These are phyloP conservation scores for Aphelinus certus DNA, from an alignment of 1,140 invertebrate genomes.

Conservation along the genomic window DNA sequence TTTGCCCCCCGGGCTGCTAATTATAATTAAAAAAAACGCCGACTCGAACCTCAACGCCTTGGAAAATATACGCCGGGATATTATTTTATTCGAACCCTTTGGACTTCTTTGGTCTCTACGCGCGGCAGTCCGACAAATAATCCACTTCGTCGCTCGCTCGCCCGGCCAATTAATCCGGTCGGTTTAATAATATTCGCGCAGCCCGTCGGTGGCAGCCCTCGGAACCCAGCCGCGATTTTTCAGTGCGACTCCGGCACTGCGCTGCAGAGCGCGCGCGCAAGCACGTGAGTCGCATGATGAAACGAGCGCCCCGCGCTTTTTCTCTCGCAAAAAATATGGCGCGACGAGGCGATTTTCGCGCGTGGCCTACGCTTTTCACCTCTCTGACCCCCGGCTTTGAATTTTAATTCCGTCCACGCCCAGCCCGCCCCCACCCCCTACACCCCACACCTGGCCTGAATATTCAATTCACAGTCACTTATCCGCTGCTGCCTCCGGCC, in stretches of 20 bases:
- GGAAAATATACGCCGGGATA: no score
- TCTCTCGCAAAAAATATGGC: constrained; percentile 10
- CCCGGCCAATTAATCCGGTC: no score
- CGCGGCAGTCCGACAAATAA: background rate
- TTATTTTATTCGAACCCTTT: background rate
- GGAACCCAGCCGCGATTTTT: no score
- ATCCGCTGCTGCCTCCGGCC: background rate
- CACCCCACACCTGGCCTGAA: background rate
- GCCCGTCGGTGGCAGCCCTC: no score
- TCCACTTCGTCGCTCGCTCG: background rate
- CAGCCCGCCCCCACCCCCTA: no score
- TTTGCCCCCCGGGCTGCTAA: no score
- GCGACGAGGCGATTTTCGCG: background rate
- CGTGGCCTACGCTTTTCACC: background rate
- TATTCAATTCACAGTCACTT: constrained; percentile 25
- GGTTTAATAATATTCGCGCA: no score
- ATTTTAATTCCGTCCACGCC: constrained; percentile 21
- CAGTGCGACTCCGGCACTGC: background rate
- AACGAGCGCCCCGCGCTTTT: background rate
- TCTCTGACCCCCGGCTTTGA: background rate
- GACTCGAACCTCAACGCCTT: no score
- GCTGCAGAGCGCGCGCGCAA: background rate
- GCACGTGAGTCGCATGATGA: constrained; percentile 10
- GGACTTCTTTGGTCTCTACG: background rate
- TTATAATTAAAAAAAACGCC: no score